A percentile compares a stretch with the other conserved stretches of the same genome.
Conservation (phyloP, 2,888 invertebrate genomes). For the Crematogaster levior region DNA sequence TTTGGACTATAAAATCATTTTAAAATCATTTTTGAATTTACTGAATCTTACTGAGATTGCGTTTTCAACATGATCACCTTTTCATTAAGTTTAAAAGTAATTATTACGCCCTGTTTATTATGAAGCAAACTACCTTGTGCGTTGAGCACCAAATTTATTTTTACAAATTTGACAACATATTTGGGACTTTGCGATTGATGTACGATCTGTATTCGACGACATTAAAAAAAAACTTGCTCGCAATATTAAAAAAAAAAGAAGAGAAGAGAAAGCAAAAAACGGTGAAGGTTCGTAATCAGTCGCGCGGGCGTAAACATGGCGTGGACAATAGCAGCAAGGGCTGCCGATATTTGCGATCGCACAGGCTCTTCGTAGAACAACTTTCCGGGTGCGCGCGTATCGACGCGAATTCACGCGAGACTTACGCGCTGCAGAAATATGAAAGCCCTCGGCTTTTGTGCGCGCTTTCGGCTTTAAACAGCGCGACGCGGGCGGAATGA, state of each 20-base stretch:
- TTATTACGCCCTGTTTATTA: no score
- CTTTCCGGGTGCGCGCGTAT: slow-evolving; percentile 55
- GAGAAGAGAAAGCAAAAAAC: neutral
- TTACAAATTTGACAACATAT: neutral
- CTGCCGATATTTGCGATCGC: slow-evolving; percentile 58
- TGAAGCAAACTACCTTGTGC: neutral
- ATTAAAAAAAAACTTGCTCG: neutral
- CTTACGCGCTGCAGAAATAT: slow-evolving; percentile 64
- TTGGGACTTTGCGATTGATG: neutral
- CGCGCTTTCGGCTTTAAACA: slow-evolving; percentile 47
- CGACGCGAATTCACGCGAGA: slow-evolving; percentile 69
- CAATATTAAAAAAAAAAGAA: slow-evolving; percentile 18
- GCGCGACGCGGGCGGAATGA: slow-evolving; percentile 65
- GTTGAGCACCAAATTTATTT: neutral
- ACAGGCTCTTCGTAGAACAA: slow-evolving; percentile 58
- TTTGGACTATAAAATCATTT: neutral
- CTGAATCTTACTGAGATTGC: no score
- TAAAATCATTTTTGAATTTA: neutral
- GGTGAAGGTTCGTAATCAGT: slow-evolving; percentile 24
- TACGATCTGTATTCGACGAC: neutral
- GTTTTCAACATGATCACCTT: neutral
- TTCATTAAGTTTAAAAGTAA: neutral
- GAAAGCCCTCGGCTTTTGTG: slow-evolving; percentile 70
- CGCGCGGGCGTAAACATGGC: slow-evolving; percentile 23
- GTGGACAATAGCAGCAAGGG: slow-evolving; percentile 23